Base-by-base conservation (phyloP, 53 echinoderm and acorn worm genomes). In the Patiria pectinifera region DNA sequence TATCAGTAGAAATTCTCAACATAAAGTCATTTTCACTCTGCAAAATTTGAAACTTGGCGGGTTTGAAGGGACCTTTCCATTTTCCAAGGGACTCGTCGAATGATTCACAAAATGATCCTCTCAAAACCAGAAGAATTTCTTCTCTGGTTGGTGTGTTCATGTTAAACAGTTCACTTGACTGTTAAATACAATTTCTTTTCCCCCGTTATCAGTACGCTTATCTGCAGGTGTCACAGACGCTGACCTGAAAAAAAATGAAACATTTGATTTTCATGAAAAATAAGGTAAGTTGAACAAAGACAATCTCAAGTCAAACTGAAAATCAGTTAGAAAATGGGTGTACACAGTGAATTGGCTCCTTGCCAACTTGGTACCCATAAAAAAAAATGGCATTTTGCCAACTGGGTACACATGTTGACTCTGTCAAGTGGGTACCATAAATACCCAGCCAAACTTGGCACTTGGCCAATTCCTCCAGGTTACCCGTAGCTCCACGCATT, bases 11-110 rank as follows among this genome's bases (percentile, higher is more conserved):
- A 11, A 90, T 81, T 81, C 90, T 60, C 47, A 90, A 45, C 66
- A 90, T 24, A 19, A 90, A 90, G 66, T 90, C 90, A 62, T 80
- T 62, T 21, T 80, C 90, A 11, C 14, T 48, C 24, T 62, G 80
- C 81, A 90, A 15, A 80, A 90, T 62, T n/a, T 90, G 81, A 22
- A 90, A 90, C 81, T 90, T 90, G 45, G 66, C 80, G 4, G 60
- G 45, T 0, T 22, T 23, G 22, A 49, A 53, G 11, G 63, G 80
- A 3, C 80, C 81, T 3, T 14, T 45, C 90, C 90, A 90, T 48
- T 90, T 90, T 11, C 48, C 60, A 13, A 66, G 69, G 5, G 12
- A 45, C 19, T 81, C 90, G 49, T 80, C 90, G 79, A 80, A 90
- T 2, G 26, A 8, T 22, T 49, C 13, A 13, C 66, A 90, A 45